Evolutionary conservation across 2,113 vertebrate species (phyloP).

Genomic region (Gymnocephalus cernua): DNA sequence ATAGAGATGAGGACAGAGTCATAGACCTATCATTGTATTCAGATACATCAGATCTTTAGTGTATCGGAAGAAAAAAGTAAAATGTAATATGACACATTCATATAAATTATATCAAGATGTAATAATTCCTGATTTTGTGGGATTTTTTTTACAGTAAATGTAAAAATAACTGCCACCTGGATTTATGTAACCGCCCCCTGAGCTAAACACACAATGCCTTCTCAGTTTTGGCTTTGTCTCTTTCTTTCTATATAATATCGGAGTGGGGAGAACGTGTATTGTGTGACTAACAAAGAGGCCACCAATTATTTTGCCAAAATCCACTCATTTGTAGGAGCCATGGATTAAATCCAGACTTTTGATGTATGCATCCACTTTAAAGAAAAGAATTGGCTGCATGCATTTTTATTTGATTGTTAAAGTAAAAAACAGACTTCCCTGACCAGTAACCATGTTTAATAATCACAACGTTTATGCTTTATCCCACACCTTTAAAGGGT

Average conservation of each 20-base stretch:
- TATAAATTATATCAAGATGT: neutral
- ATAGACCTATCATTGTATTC: neutral
- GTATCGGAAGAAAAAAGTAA: neutral
- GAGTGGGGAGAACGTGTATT: constrained; percentile 17
- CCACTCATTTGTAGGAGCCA: constrained; percentile 1
- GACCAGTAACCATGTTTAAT: neutral
- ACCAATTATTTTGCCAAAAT: neutral
- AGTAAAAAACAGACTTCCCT: neutral
- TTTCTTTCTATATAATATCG: constrained; percentile 8
- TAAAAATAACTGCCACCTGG: constrained; percentile 15
- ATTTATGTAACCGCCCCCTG: neutral
- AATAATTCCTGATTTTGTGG: neutral
- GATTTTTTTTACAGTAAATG: constrained; percentile 5
- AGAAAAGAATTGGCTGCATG: neutral
- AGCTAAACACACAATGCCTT: constrained; percentile 5
- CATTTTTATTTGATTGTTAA: neutral
- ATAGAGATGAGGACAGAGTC: constrained; percentile 52
- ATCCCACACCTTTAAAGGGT: neutral
- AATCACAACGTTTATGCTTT: neutral
- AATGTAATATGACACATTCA: neutral
- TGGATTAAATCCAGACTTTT: constrained; percentile 21
- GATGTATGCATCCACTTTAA: neutral
- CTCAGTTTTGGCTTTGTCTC: constrained; percentile 14
- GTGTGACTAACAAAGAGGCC: neutral
- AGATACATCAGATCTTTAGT: neutral